Conservation (phyloP, 2,888 invertebrate genomes). For the Himalopsyche japonica region DNA sequence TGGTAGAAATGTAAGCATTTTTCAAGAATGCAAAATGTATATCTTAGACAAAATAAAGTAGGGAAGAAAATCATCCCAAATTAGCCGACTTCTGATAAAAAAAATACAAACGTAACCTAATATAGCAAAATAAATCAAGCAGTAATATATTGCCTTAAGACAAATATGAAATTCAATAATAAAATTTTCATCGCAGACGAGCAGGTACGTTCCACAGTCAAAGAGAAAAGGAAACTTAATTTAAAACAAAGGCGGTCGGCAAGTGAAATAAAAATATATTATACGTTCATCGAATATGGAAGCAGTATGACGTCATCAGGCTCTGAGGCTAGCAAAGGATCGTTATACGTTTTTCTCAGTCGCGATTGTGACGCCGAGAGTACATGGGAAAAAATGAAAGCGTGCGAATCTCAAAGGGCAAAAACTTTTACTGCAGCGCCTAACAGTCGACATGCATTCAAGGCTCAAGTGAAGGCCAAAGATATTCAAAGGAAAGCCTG, state of each 20-base stretch:
- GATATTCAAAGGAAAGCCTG: conserved; percentile 10
- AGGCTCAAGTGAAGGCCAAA: conserved; percentile 20
- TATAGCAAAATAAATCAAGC: background rate
- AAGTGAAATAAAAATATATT: background rate
- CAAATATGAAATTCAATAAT: background rate
- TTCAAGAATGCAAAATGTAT: too few species aligned
- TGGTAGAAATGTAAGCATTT: too few species aligned
- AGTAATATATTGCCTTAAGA: background rate
- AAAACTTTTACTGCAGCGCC: conserved; percentile 13
- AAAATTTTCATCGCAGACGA: background rate
- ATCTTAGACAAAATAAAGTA: too few species aligned
- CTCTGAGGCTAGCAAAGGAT: background rate
- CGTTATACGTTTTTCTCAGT: background rate
- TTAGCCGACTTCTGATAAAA: too few species aligned
- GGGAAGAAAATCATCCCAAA: too few species aligned
- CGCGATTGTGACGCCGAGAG: background rate
- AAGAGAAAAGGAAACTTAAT: background rate
- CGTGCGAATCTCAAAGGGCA: conserved; percentile 19
- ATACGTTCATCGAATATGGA: background rate
- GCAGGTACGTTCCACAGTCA: background rate
- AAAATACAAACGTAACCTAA: background rate
- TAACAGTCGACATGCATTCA: conserved; percentile 7
- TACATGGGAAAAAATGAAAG: conserved; percentile 12
- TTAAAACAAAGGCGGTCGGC: background rate
- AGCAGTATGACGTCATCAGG: background rate